These are phyloP conservation scores for Platysternon megacephalum DNA, from an alignment of 2,113 vertebrate species.

Conservation along the genomic window DNA sequence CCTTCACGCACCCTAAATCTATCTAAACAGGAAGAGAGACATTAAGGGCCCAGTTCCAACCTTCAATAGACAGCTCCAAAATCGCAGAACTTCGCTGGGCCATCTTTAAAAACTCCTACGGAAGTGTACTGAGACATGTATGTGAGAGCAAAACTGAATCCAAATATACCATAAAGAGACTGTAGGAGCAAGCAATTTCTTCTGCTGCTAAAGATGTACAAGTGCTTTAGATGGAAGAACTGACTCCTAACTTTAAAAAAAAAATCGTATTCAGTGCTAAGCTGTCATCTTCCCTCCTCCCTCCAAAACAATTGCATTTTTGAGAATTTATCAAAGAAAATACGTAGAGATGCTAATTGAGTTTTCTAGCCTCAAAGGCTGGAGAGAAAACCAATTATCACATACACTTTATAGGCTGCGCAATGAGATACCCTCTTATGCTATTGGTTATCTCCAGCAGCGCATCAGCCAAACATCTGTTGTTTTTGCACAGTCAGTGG, in stretches of 20 bases:
- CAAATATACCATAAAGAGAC: constrained; percentile 21
- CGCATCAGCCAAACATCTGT: constrained; percentile 37
- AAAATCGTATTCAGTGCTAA: constrained; percentile 30
- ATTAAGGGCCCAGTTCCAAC: background rate
- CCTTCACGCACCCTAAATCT: background rate
- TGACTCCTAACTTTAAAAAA: constrained; percentile 34
- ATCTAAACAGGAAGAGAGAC: constrained; percentile 17
- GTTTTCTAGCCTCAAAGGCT: constrained; percentile 77
- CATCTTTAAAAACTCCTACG: background rate
- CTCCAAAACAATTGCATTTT: constrained; percentile 62
- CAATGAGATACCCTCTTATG: constrained; percentile 24
- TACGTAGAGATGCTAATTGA: constrained; percentile 78
- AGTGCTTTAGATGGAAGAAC: constrained; percentile 44
- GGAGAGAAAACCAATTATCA: constrained; percentile 79
- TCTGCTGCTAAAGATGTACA: constrained; percentile 52
- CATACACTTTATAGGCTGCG: constrained; percentile 68
- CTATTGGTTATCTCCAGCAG: background rate
- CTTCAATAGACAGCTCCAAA: background rate
- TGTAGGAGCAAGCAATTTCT: constrained; percentile 14
- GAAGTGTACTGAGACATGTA: background rate
- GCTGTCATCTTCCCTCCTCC: background rate
- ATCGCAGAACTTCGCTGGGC: background rate
- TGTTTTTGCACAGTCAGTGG: constrained; percentile 41
- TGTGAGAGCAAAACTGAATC: constrained; percentile 26
- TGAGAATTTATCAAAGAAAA: constrained; percentile 65